Evolutionary conservation across 2,797 vertebrate genomes (phyloP).

Genomic region (Balearica regulorum): DNA sequence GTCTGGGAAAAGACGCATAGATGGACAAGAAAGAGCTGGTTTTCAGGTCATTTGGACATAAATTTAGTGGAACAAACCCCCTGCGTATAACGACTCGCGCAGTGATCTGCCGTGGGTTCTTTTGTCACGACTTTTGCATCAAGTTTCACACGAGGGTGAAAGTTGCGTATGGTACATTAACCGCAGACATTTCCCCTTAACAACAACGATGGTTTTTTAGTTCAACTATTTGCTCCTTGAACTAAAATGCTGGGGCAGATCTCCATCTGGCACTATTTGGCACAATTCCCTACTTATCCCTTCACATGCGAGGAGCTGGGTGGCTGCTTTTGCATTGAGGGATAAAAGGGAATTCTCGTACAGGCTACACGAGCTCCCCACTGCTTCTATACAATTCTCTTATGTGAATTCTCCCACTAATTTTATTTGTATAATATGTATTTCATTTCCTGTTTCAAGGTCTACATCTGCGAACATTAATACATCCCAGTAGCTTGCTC

Average conservation of each 20-base stretch:
- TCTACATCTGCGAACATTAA: neutral
- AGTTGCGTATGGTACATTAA: neutral
- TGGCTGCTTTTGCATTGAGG: neutral
- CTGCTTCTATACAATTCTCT: neutral
- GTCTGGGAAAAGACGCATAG: neutral
- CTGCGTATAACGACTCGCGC: neutral
- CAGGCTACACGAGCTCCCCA: fast-evolving
- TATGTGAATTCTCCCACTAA: neutral
- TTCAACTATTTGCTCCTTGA: neutral
- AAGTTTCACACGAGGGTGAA: neutral
- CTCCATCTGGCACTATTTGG: neutral
- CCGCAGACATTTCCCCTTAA: neutral
- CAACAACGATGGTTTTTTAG: neutral
- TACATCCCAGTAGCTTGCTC: neutral
- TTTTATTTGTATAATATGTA: neutral
- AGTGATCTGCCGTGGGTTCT: neutral
- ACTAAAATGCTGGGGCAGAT: neutral
- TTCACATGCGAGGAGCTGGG: neutral
- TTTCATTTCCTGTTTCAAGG: neutral
- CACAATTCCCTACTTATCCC: neutral
- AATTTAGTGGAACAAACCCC: neutral
- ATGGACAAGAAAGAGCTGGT: neutral
- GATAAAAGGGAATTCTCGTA: neutral
- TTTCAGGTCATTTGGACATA: neutral
- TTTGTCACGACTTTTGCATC: neutral